Percentiles rank a stretch among this genome's conserved stretches.
Evolutionary conservation across 2,113 vertebrate species (phyloP).

Genomic region (Varanus komodoensis): DNA sequence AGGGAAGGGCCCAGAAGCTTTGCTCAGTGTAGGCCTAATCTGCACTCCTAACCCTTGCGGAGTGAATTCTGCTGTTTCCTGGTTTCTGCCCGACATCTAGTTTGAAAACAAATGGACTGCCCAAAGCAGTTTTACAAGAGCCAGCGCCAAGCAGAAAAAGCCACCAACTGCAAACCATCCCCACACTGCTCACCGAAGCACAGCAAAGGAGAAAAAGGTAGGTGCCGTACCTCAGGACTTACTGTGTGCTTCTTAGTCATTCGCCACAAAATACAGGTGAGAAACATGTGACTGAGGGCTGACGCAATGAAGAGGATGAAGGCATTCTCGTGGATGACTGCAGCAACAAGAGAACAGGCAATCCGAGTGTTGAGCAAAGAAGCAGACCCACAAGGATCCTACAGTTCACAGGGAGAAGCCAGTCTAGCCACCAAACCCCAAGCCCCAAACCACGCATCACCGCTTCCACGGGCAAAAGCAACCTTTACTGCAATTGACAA

Average conservation of each 20-base stretch:
- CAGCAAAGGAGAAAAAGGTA: conserved; percentile 8
- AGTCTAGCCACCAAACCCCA: neutral
- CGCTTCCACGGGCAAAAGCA: neutral
- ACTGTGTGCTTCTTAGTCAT: conserved; percentile 83
- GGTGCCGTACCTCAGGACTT: conserved; percentile 85
- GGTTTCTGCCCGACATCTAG: neutral
- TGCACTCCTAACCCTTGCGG: neutral
- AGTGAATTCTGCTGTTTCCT: neutral
- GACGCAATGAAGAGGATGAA: conserved; percentile 88
- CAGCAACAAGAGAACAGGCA: conserved; percentile 34
- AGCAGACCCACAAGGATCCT: neutral
- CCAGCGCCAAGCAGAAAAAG: accelerated
- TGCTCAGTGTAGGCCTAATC: too few species aligned
- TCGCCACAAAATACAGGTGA: conserved; percentile 90
- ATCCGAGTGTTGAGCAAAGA: accelerated
- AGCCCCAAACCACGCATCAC: neutral
- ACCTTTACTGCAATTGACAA: neutral
- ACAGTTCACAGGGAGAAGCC: neutral
- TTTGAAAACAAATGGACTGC: neutral
- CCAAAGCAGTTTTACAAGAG: too few species aligned
- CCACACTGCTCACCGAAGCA: neutral
- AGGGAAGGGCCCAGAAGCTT: too few species aligned
- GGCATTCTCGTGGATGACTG: conserved; percentile 88
- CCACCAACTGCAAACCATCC: neutral
- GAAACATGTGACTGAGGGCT: conserved; percentile 90